Evolutionary conservation across 2,113 vertebrate genomes (phyloP), one percentile per base, ranked within the genome.

Genomic region (Eupsittula cactorum): DNA sequence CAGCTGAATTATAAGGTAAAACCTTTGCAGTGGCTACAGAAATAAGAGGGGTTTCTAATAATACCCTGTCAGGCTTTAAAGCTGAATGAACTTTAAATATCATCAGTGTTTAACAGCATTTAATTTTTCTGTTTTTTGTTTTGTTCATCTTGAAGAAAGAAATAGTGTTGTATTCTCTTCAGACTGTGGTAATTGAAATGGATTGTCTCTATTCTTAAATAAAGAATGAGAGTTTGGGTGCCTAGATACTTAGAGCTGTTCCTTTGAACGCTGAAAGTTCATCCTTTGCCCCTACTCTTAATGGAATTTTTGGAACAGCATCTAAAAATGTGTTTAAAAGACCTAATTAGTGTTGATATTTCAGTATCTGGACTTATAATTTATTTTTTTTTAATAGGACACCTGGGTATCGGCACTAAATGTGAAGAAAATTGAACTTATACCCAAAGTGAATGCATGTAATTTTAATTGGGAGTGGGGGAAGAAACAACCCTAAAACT

Each of bases 311-410:
- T 42, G 75, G 81, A 93, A 55, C 55, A 60, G 13, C 37, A 35
- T 71, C 64, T 81, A 63, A 83, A 91, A 83, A 39, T 24, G 6
- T 64, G 42, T 60, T 47, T 91, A 7, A 55, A 82, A 86, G 77
- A 86, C 35, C 64, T 82, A 89, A 86, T 90, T 74, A 92, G 24
- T 81, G 64, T 86, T 92, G 92, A 42, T 93, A 86, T 75, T 95
- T 93, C 73, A 84, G 47, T 79, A 75, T 75, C 55, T 92, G 21
- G 55, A 33, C 7, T 93, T 95, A 55, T 23, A 82, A 55, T 84
- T 89, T 24, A 77, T 93, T 88, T 47, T 84, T 74, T 49, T 82
- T 77, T 65, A 90, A 74, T 80, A 62, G 82, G 68, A 21, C 68
- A 82, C 39, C n/a, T 68, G 53, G 60, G 24, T 90, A 62, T 93